Conservation (phyloP, 2,113 vertebrate genomes). For the Calyptommatus sinebrachiatus region DNA sequence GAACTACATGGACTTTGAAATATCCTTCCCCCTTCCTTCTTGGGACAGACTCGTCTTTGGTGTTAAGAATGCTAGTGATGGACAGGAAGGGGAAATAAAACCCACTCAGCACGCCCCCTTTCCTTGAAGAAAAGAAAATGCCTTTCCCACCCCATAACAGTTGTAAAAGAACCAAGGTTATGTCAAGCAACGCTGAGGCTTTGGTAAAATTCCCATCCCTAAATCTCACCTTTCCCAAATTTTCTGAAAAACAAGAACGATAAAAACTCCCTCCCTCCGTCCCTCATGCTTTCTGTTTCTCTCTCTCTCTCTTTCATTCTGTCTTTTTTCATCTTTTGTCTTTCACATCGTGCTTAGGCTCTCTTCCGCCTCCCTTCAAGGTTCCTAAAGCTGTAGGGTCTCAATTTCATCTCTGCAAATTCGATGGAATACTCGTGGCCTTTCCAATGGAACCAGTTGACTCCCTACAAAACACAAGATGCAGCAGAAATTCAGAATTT, state of each 20-base stretch:
- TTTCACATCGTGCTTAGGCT: constrained; percentile 68
- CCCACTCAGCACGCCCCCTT: constrained; percentile 14
- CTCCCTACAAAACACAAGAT: constrained; percentile 73
- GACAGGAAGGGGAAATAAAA: constrained; percentile 30
- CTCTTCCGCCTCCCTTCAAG: constrained; percentile 92
- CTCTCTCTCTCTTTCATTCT: constrained; percentile 24
- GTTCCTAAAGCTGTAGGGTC: constrained; percentile 92
- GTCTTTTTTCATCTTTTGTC: constrained; percentile 42
- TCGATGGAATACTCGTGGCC: constrained; percentile 94
- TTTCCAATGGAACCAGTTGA: constrained; percentile 99
- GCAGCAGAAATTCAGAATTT: too few species aligned
- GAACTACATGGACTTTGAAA: too few species aligned
- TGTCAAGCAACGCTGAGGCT: constrained; percentile 43
- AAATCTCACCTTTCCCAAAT: constrained; percentile 6
- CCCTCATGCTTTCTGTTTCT: not conserved
- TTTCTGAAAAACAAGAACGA: constrained; percentile 24
- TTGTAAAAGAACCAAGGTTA: constrained; percentile 36
- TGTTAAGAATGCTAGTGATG: constrained; percentile 57
- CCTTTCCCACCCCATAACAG: constrained; percentile 29
- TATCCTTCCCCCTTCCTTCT: constrained; percentile 38
- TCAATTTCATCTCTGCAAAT: constrained; percentile 97
- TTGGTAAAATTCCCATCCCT: constrained; percentile 50
- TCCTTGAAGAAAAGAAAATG: constrained; percentile 44
- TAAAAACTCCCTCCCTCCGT: not conserved
- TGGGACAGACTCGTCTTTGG: constrained; percentile 74